These are phyloP conservation scores for Todus mexicanus DNA, from an alignment of 2,797 vertebrate genomes.

Conservation along the genomic window DNA sequence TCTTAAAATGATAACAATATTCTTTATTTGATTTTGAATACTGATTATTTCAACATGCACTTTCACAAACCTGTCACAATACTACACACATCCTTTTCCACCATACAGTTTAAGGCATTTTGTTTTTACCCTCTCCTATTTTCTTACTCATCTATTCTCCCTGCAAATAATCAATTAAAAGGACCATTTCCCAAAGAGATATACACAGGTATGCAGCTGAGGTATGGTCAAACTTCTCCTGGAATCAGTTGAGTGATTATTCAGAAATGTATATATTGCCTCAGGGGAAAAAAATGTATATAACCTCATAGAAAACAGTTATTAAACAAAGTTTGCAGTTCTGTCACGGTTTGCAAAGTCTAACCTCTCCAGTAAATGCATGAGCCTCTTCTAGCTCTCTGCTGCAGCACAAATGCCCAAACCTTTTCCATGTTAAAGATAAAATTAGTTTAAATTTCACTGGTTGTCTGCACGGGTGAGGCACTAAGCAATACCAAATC, in stretches of 20 bases:
- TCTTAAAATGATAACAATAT: not conserved
- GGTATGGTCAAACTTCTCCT: not conserved
- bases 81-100: not conserved
- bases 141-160: not conserved
- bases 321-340: not conserved
- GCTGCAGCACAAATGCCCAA: not conserved
- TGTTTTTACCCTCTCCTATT: not conserved
- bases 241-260: not conserved
- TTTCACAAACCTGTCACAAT: not conserved
- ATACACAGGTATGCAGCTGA: not conserved
- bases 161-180: not conserved
- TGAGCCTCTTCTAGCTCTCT: not conserved
- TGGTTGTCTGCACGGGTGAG: not conserved
- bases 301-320: not conserved
- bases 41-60: not conserved
- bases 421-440: not conserved
- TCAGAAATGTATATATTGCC: not conserved
- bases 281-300: not conserved
- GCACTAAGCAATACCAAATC: not conserved
- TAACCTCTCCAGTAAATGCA: not conserved
- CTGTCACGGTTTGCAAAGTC: not conserved
- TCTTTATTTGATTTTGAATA: not conserved
- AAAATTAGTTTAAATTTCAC: not conserved
- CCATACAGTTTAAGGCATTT: constrained; percentile 49
- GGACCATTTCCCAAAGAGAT: not conserved